Evolutionary conservation across 2,113 vertebrate genomes (phyloP).

Genomic region (Cynopterus brachyotis): DNA sequence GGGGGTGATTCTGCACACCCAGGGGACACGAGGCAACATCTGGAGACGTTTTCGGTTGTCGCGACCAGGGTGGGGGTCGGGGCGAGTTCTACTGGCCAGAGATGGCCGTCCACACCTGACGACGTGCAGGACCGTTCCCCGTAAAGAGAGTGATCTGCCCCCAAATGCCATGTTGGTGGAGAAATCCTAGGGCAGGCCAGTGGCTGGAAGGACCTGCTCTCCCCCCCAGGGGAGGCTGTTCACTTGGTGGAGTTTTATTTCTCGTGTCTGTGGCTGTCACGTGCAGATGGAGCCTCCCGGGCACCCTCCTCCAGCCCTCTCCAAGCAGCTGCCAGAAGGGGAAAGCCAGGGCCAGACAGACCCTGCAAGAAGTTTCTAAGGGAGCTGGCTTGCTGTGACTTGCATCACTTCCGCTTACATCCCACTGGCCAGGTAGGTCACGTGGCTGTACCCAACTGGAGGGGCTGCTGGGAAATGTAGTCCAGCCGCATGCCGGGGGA

Average conservation of each 20-base stretch:
- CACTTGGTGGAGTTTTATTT: not conserved
- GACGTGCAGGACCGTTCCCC: not conserved
- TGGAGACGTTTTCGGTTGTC: not conserved
- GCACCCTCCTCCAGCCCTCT: not conserved
- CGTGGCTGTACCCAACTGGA: not conserved
- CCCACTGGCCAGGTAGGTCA: not conserved
- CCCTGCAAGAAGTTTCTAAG: too few species aligned
- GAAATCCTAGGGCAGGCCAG: not conserved
- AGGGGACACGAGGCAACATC: not conserved
- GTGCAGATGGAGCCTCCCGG: not conserved
- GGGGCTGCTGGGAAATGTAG: conserved; percentile 20
- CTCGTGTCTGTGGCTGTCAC: not conserved
- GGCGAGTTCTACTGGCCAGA: not conserved
- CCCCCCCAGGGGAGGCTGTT: not conserved
- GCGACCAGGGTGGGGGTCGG: not conserved
- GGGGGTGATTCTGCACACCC: not conserved
- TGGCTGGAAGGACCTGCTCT: not conserved
- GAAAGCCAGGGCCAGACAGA: not conserved
- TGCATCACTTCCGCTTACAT: not conserved
- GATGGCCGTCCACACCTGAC: not conserved
- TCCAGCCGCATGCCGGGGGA: not conserved
- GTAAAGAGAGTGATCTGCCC: not conserved
- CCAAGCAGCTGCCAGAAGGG: not conserved
- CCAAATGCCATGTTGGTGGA: not conserved
- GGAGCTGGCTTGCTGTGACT: not conserved